Percentiles rank a stretch among this genome's conserved stretches.
Conservation (phyloP, 1,140 invertebrate genomes). For the Nymphalis io region DNA sequence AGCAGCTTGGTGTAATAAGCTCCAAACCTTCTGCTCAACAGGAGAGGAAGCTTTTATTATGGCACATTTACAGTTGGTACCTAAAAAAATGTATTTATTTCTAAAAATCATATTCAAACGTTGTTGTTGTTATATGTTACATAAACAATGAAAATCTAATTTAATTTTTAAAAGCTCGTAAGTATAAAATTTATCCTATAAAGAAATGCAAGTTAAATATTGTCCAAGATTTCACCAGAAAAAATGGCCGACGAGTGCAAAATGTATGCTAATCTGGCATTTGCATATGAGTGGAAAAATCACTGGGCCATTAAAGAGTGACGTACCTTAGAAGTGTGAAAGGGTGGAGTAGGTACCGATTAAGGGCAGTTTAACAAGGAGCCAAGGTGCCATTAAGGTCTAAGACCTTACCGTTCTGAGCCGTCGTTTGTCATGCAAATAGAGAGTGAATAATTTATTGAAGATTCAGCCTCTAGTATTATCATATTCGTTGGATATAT, state of each 20-base stretch:
- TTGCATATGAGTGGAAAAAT: slow-evolving; percentile 72
- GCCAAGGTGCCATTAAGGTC: slow-evolving; percentile 64
- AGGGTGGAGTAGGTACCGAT: slow-evolving; percentile 51
- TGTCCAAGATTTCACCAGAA: slow-evolving; percentile 50
- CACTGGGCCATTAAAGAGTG: slow-evolving; percentile 66
- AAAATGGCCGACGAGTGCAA: slow-evolving; percentile 47
- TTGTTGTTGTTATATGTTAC: neutral
- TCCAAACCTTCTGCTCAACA: no score
- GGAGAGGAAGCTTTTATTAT: no score
- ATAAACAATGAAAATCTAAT: neutral
- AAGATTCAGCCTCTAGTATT: slow-evolving; percentile 56
- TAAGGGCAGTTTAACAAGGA: slow-evolving; percentile 52
- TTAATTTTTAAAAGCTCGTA: neutral
- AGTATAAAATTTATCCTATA: neutral
- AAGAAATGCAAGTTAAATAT: slow-evolving; percentile 22
- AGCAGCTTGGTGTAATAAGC: no score
- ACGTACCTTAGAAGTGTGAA: slow-evolving; percentile 48
- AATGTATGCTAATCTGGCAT: slow-evolving; percentile 70
- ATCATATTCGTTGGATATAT: slow-evolving; percentile 49
- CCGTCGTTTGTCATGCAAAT: slow-evolving; percentile 75
- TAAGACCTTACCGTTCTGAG: slow-evolving; percentile 58
- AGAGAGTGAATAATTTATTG: slow-evolving; percentile 75
- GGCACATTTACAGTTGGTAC: no score
- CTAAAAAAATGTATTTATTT: neutral
- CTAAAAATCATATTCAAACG: neutral